Base-by-base conservation (phyloP, 2,888 invertebrate species). In the Baronia brevicornis region DNA sequence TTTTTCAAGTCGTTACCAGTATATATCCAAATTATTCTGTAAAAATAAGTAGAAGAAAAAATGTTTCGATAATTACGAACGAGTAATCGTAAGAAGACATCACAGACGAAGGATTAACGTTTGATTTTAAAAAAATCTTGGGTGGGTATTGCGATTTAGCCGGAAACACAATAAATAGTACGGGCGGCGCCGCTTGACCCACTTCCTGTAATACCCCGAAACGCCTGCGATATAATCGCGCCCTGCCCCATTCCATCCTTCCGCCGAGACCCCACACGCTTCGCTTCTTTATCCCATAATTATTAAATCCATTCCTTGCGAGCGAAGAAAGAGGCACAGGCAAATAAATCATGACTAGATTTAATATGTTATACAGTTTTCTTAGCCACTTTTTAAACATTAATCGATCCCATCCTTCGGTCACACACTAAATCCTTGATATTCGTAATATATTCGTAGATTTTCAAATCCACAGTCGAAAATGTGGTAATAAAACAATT, bases 161-260 rank as follows among this genome's bases (percentile, higher is more conserved):
- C 59, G 69, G 68, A 74, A 79, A 74, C 70, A 71, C 73, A 82
- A 79, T 80, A 80, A 79, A 82, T 79, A 79, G 70, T 69, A 58
- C 63, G 66, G 66, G 68, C 60, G 73, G 73, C 67, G 69, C 69
- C 69, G 75, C 75, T 79, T 80, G 80, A 80, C 82, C 82, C 74
- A 80, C 77, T 80, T 80, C 75, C 75, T 74, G 72, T 64, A 65
- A 78, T 78, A 79, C 69, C 73, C 79, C 80, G 71, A 82, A 80
- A 79, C 78, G 77, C 66, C 70, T 67, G 71, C 78, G 80, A 80
- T 82, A 77, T 72, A 73, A 84, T 80, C 80, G 72, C 64, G 61
- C 68, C 64, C 61, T 67, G 59, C 75, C 74, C 72, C 71, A 63
- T 64, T 68, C 71, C 71, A 60, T 65, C 65, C 64, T 74, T 71